These are phyloP conservation scores for Plemyria rubiginata DNA, from an alignment of 2,888 invertebrate genomes.

Conservation along the genomic window DNA sequence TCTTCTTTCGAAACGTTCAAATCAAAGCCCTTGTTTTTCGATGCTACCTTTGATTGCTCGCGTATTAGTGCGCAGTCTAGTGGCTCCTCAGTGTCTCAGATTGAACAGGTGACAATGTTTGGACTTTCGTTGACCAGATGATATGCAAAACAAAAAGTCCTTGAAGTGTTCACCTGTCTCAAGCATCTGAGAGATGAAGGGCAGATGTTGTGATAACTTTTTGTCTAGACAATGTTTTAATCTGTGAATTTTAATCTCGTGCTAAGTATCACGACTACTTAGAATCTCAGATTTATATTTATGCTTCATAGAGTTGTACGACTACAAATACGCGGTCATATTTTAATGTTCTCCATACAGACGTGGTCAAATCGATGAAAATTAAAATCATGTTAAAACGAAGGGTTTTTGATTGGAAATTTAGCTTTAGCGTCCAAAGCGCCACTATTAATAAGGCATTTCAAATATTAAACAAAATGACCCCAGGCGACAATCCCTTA, in stretches of 20 bases:
- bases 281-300: no score
- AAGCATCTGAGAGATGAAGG: constrained; percentile 56
- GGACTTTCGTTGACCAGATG: constrained; percentile 66
- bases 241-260: not conserved
- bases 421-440: constrained; percentile 41
- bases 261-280: no score
- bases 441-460: constrained; percentile 31
- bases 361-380: not conserved
- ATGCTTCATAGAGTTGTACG: no score
- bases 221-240: constrained; percentile 37
- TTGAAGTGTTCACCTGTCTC: constrained; percentile 64
- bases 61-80: constrained; percentile 23
- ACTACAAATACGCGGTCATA: no score
- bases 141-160: constrained; percentile 62
- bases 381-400: not conserved
- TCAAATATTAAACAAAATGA: constrained; percentile 51
- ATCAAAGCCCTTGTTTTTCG: no score
- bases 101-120: constrained; percentile 61
- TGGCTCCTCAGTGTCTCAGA: constrained; percentile 34
- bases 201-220: constrained; percentile 51
- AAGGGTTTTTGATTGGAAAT: constrained; percentile 3
- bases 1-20: no score
- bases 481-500: constrained; percentile 77
- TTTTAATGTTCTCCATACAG: no score
- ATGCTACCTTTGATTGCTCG: not conserved